Conservation (phyloP, 2,888 invertebrate species). For the Drosophila basisetae region DNA sequence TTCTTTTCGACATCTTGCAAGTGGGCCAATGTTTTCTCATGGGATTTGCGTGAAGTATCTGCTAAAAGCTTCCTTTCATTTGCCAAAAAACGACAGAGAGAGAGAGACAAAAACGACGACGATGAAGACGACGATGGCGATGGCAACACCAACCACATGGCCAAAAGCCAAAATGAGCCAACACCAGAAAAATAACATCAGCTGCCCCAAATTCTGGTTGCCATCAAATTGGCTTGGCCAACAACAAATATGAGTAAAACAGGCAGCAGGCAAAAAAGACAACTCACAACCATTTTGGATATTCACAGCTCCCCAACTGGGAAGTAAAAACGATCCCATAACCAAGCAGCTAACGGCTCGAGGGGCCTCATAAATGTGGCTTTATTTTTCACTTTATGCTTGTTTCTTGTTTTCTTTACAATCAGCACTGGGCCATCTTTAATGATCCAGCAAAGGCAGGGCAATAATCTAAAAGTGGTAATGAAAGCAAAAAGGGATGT, state of each 20-base stretch:
- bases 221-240: constrained; percentile 69
- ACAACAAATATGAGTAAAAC: constrained; percentile 45
- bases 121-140: too few species aligned
- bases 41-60: constrained; percentile 81
- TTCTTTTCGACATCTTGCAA: constrained; percentile 38
- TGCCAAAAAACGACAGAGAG: constrained; percentile 23
- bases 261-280: not conserved
- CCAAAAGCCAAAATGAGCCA: constrained; percentile 54
- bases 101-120: not conserved
- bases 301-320: constrained; percentile 32
- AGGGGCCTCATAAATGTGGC: constrained; percentile 40
- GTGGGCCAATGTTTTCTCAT: constrained; percentile 78
- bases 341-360: constrained; percentile 12
- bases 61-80: constrained; percentile 79
- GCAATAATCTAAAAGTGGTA: not conserved
- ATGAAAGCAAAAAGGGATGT: not conserved
- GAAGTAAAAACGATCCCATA: not conserved
- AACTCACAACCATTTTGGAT: constrained; percentile 29
- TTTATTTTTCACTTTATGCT: constrained; percentile 36
- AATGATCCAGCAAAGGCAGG: constrained; percentile 14
- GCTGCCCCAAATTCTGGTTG: constrained; percentile 69
- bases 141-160: constrained; percentile 50
- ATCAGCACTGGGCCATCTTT: constrained; percentile 33
- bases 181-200: constrained; percentile 29
- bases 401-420: not conserved